A percentile compares a stretch with the other conserved stretches of the same genome.
Conservation (phyloP, 2,113 vertebrate species). For the Pelmatolapia mariae region DNA sequence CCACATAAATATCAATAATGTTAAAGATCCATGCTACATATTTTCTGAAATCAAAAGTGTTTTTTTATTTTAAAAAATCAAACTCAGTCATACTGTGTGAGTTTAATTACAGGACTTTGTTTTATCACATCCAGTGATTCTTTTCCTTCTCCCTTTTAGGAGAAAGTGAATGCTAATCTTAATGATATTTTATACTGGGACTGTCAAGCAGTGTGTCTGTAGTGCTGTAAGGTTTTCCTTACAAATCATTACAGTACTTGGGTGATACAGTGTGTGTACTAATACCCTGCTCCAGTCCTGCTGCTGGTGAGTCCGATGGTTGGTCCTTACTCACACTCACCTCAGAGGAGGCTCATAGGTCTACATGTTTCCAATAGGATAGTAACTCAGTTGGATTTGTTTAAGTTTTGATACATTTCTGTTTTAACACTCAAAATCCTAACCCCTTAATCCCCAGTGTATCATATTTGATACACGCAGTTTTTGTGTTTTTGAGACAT, state of each 20-base stretch:
- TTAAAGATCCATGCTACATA: not conserved
- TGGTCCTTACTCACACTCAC: not conserved
- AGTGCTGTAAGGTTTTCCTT: fast-evolving
- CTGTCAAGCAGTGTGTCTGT: fast-evolving
- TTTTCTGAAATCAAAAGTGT: fast-evolving
- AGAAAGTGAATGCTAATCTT: not conserved
- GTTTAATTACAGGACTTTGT: not conserved
- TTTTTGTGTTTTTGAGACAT: not conserved
- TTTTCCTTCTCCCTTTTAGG: not conserved
- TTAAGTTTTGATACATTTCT: not conserved
- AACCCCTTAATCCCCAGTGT: not conserved
- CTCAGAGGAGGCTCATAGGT: fast-evolving
- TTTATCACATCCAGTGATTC: not conserved
- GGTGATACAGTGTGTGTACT: not conserved
- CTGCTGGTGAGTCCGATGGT: not conserved
- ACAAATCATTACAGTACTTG: fast-evolving
- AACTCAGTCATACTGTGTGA: not conserved
- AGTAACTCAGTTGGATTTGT: fast-evolving
- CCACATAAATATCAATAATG: not conserved
- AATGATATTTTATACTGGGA: fast-evolving
- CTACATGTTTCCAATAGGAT: fast-evolving
- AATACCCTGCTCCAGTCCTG: not conserved
- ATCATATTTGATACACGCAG: no score
- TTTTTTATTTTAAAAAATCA: no score
- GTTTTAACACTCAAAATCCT: fast-evolving